Evolutionary conservation across 2,797 vertebrate species (phyloP).

Genomic region (Acrossocheilus wenchowensis): DNA sequence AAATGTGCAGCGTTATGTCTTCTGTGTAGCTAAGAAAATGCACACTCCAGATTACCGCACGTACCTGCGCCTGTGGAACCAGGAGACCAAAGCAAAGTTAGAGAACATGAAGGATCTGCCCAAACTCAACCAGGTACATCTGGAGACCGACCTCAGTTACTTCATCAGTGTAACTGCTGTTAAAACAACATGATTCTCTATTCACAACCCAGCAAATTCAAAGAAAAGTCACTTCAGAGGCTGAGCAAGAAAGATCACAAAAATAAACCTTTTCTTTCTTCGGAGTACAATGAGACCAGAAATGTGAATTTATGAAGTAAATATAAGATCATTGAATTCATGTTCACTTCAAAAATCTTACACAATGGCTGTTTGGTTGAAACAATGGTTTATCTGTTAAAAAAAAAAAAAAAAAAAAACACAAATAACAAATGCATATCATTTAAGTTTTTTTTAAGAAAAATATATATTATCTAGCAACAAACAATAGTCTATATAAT

Average conservation of each 20-base stretch:
- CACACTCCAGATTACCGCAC: slow-evolving; percentile 90
- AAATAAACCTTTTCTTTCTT: background rate
- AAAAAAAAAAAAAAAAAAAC: too few species aligned
- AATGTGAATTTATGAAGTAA: background rate
- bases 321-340: background rate
- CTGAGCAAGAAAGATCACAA: background rate
- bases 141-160: background rate
- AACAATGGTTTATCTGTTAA: too few species aligned
- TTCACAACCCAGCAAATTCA: background rate
- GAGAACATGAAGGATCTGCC: slow-evolving; percentile 89
- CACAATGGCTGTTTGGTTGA: too few species aligned
- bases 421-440: background rate
- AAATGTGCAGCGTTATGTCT: slow-evolving; percentile 35
- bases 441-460: background rate
- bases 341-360: too few species aligned
- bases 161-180: background rate
- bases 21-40: slow-evolving; percentile 84
- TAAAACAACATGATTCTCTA: background rate
- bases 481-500: background rate
- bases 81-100: slow-evolving; percentile 86
- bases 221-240: background rate
- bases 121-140: slow-evolving; percentile 90
- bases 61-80: slow-evolving; percentile 92
- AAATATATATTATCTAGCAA: background rate
- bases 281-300: background rate